Evolutionary conservation across 2,888 invertebrate genomes (phyloP).

Genomic region (Troides helena): DNA sequence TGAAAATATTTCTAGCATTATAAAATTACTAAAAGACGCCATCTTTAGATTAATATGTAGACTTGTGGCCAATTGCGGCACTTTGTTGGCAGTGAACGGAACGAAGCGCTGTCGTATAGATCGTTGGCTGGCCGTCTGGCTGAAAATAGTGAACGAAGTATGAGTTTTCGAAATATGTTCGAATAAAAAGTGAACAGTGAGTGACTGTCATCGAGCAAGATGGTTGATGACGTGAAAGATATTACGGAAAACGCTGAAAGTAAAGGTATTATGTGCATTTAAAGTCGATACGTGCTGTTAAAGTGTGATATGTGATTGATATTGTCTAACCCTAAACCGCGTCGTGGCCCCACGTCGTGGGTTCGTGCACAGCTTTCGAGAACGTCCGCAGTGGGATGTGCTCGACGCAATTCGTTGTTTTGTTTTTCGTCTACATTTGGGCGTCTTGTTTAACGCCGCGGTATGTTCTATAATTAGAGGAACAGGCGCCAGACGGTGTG

Average conservation of each 20-base stretch:
- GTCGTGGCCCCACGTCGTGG: slow-evolving; percentile 79
- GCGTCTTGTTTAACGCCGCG: slow-evolving; percentile 71
- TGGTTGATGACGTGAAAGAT: slow-evolving; percentile 80
- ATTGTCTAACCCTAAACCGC: slow-evolving; percentile 76
- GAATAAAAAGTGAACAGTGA: slow-evolving; percentile 78
- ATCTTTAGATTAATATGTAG: slow-evolving; percentile 45
- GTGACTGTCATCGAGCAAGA: slow-evolving; percentile 79
- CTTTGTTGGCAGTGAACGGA: slow-evolving; percentile 74
- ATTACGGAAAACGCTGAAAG: slow-evolving; percentile 77
- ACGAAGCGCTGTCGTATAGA: slow-evolving; percentile 78
- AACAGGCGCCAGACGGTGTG: slow-evolving; percentile 64
- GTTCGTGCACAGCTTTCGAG: slow-evolving; percentile 70
- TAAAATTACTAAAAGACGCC: slow-evolving; percentile 40
- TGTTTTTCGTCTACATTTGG: slow-evolving; percentile 76
- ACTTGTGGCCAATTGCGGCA: slow-evolving; percentile 48
- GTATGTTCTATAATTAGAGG: slow-evolving; percentile 77
- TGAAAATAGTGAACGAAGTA: slow-evolving; percentile 79
- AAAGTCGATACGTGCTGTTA: slow-evolving; percentile 69
- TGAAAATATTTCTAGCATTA: neutral
- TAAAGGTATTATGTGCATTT: slow-evolving; percentile 76
- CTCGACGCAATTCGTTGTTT: slow-evolving; percentile 66
- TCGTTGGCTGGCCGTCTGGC: slow-evolving; percentile 74
- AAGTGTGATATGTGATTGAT: slow-evolving; percentile 74
- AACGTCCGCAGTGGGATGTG: slow-evolving; percentile 69
- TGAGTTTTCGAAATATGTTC: slow-evolving; percentile 80